Evolutionary conservation across 2,797 vertebrate genomes (phyloP).

Genomic region (Rhodeus uyekii): DNA sequence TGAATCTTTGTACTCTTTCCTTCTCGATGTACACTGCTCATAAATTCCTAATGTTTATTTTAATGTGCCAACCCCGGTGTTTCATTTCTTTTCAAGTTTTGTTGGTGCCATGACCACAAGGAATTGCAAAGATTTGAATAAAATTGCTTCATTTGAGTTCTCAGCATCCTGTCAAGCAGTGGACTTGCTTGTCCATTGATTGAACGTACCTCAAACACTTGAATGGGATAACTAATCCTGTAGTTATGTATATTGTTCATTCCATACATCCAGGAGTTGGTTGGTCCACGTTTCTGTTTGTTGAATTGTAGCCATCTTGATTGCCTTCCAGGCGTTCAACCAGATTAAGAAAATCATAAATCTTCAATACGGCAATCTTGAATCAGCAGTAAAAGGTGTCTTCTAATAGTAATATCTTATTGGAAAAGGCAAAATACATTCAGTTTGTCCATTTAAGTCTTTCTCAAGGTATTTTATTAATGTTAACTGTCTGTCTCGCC

Average conservation of each 20-base stretch:
- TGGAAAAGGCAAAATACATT: not conserved
- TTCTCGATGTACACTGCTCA: conserved; percentile 1
- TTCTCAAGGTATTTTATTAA: not conserved
- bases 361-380: not conserved
- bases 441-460: not conserved
- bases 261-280: not conserved
- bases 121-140: not conserved
- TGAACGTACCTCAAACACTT: conserved; percentile 37
- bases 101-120: conserved; percentile 33
- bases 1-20: conserved; percentile 11
- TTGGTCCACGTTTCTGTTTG: not conserved
- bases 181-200: conserved; percentile 15
- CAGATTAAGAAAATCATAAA: not conserved
- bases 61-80: conserved; percentile 49
- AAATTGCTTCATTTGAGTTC: conserved; percentile 10
- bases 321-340: not conserved
- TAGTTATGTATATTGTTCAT: conserved; percentile 13
- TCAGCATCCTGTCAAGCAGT: conserved; percentile 6
- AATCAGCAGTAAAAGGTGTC: not conserved
- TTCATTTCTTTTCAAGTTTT: conserved; percentile 34
- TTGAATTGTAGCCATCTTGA: conserved; percentile 5
- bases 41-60: not conserved
- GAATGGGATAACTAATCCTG: conserved; percentile 11
- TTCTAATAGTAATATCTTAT: not conserved
- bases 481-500: not conserved